Base-by-base conservation (phyloP, 2,113 vertebrate species). In the Anoura caudifer region DNA sequence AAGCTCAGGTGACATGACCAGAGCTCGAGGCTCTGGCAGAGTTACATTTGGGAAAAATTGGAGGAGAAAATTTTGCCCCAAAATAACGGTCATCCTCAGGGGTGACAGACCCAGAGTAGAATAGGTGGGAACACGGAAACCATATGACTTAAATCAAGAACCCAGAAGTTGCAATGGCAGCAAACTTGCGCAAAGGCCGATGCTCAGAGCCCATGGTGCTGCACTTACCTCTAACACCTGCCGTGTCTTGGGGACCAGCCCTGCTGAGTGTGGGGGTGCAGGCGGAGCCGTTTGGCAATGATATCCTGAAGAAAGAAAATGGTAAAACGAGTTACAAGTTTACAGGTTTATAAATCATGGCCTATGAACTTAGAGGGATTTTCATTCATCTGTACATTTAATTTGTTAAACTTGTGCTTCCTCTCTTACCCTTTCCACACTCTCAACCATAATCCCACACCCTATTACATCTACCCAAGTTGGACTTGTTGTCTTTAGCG, bases 211-310 rank as follows among this genome's bases (percentile, higher is more conserved):
- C 10, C 45, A 33, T 41, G 24, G 10, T 0, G 11, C 2, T 1
- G 13, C 38, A 90, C 90, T 94, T 95, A 97, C 96, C 97, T 97
- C 43, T 87, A 75, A 22, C 45, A 12, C 43, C 61, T 19, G 88
- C 2, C 47, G 89, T n/a, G 9, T 36, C 91, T 41, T 41, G 90
- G 88, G 96, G 83, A 33, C 70, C 63, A 83, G 73, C 4, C 1
- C 36, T 36, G 54, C 31, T 33, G 80, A 63, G 89, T 13, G 75
- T 79, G 33, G 87, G 91, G 19, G 7, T 1, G 33, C 28, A 63
- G 92, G 95, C 72, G 45, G 85, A 84, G 47, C 16, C 54, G 20
- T 81, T 98, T 59, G 90, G 80, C 54, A 97, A 56, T 52, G 97
- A 67, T n/a, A 69, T 59, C 77, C 97, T 95, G 63, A 54, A 85